Evolutionary conservation across 2,888 invertebrate species (phyloP).

Genomic region (Ochropleura leucogaster): DNA sequence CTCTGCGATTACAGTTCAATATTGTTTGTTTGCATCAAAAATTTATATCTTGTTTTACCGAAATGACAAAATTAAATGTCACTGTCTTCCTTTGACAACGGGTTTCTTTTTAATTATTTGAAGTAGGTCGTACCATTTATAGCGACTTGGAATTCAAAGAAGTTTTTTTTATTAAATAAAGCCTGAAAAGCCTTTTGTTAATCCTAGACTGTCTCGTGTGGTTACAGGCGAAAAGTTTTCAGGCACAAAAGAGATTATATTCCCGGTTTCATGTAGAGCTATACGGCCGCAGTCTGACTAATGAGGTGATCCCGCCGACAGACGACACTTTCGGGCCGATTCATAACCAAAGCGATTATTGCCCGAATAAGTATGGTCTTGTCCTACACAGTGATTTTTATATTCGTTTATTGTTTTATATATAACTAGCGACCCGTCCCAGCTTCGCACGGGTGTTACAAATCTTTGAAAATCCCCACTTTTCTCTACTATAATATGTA

Average conservation of each 20-base stretch:
- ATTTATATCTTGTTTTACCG: slow-evolving; percentile 38
- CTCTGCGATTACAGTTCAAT: slow-evolving; percentile 59
- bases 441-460: too few relatives aligned
- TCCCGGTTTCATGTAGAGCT: not conserved
- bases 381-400: not conserved
- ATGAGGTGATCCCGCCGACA: not conserved
- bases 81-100: slow-evolving; percentile 13
- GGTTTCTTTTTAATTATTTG: not conserved
- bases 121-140: not conserved
- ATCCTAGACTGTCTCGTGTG: slow-evolving; percentile 12
- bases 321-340: not conserved
- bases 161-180: slow-evolving; percentile 15
- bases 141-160: not conserved
- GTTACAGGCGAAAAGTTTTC: slow-evolving; percentile 20
- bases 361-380: not conserved
- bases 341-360: not conserved
- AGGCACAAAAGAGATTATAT: slow-evolving; percentile 35
- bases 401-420: too few relatives aligned
- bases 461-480: too few relatives aligned
- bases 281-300: not conserved
- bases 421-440: too few relatives aligned
- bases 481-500: too few relatives aligned
- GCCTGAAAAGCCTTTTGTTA: slow-evolving; percentile 26
- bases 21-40: slow-evolving; percentile 18
- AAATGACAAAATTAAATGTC: slow-evolving; percentile 44